Base-by-base conservation (phyloP, 2,888 invertebrate genomes). In the Syrphus vitripennis region DNA sequence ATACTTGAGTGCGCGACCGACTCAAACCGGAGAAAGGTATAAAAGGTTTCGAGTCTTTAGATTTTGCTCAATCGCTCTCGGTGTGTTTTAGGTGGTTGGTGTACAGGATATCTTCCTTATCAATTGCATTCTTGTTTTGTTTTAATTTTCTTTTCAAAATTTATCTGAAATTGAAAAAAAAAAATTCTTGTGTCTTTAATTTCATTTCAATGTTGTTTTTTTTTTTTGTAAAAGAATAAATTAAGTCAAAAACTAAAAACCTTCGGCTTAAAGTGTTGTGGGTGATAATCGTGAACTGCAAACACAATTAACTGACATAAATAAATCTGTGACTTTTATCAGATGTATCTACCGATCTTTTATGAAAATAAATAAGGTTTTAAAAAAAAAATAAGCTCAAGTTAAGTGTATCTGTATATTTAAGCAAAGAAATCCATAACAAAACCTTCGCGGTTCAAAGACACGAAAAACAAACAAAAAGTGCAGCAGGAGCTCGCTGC, bases 21-120 rank as follows among this genome's bases (percentile, higher is more conserved):
- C 81, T 84, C 70, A 82, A 74, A 59, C 65, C 53, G 70, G 81
- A 86, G 86, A 82, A 86, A 86, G 81, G 86, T 86, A 86, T 86
- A 86, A 86, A 86, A 86, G 86, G 86, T 86, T 70, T 86, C 48
- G 70, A 81, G 86, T 81, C 81, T 81, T 77, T 40, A 81, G 65
- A 70, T 74, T 81, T 75, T 74, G 81, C 86, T 86, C 86, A 86
- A 86, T 86, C 77, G 77, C 69, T 82, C 61, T 77, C 70, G 63
- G 81, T 80, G 80, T 72, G 84, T 76, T 42, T 37, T 53, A 50
- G 59, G 42, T 77, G 53, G 76, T 55, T 78, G 45, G 45, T 72
- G 70, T 29, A n/a, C 19, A 69, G 21, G 48, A 53, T 65, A 76
- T 34, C 26, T 16, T 21, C 53, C 59, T 84, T 84, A 84, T 76